A percentile compares a stretch with the other conserved stretches of the same genome.
These are phyloP conservation scores for Siniperca obscura DNA, from an alignment of 2,797 vertebrate genomes.

Conservation along the genomic window DNA sequence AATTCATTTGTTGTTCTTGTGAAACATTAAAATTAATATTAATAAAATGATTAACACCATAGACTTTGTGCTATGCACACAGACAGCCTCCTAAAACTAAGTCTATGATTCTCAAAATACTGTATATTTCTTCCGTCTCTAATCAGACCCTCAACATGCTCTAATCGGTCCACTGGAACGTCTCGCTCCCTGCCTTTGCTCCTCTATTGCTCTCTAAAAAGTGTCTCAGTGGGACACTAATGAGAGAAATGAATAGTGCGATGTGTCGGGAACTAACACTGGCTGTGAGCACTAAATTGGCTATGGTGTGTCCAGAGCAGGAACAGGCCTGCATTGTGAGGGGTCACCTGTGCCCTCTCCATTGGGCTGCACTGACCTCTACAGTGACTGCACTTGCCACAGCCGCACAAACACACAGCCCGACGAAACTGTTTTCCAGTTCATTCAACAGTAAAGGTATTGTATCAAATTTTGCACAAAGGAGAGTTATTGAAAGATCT, in stretches of 20 bases:
- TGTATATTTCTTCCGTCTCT: slow-evolving; percentile 23
- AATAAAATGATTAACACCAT: background rate
- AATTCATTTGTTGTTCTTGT: background rate
- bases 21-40: background rate
- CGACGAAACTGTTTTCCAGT: slow-evolving; percentile 25
- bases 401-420: slow-evolving; percentile 28
- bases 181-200: slow-evolving; percentile 45
- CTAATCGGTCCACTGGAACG: slow-evolving; percentile 45
- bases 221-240: slow-evolving; percentile 74
- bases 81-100: background rate
- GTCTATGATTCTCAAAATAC: background rate
- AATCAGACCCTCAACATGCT: slow-evolving; percentile 39
- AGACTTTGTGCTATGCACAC: background rate
- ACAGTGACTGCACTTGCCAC: slow-evolving; percentile 64
- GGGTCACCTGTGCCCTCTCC: slow-evolving; percentile 59
- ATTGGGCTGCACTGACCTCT: slow-evolving; percentile 67
- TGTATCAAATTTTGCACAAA: slow-evolving; percentile 33
- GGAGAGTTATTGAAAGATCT: slow-evolving; percentile 8
- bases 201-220: slow-evolving; percentile 55
- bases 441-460: slow-evolving; percentile 37
- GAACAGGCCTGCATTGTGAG: slow-evolving; percentile 30
- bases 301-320: slow-evolving; percentile 53
- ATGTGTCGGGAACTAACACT: slow-evolving; percentile 62
- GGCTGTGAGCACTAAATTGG: slow-evolving; percentile 74
- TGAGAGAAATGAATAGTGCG: slow-evolving; percentile 77